Evolutionary conservation across 2,797 vertebrate genomes (phyloP), one percentile per base, ranked within the genome.

Genomic region (Triplophysa bombifrons): DNA sequence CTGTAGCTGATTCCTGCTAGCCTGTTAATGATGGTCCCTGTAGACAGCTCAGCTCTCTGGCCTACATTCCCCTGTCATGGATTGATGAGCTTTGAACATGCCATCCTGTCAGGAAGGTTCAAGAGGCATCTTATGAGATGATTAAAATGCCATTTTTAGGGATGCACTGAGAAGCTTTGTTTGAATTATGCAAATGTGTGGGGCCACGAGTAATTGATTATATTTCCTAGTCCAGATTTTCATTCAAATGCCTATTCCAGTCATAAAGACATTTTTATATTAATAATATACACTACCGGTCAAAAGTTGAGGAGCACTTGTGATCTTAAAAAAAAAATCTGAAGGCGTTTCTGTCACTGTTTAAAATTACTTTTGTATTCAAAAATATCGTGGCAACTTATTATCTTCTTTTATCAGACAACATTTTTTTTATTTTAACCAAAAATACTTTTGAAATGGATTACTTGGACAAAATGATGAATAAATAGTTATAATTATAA

Each of bases 31-130:
- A 72, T 79, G 76, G 76, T 72, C 76, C 76, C 76, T 20, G 76
- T 55, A 72, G 76, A 79, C 76, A 0, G 68, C 58, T 22, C 60
- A 27, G 60, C 76, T 79, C 76, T 79, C 60, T 79, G 60, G 68
- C 69, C 69, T 65, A 72, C 76, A 72, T 79, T 70, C 48, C 66
- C 76, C 68, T 79, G 69, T 79, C 76, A 79, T 79, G 69, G 69
- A 79, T 79, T 79, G 76, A 79, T 79, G 76, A 79, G 76, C 68
- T 79, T 79, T 65, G 69, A 72, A 79, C 76, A 78, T 72, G 68
- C 68, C 76, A 79, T 72, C 19, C 69, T 72, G 76, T 79, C 76
- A 78, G 68, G 56, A 64, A 72, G 76, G 48, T 79, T 79, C 76
- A 65, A 72, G 60, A 44, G 20, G 34, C 58, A 72, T 71, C 76